A percentile compares a stretch with the other conserved stretches of the same genome.
These are phyloP conservation scores for Patagioenas fasciata DNA, from an alignment of 2,113 vertebrate genomes.

Conservation along the genomic window DNA sequence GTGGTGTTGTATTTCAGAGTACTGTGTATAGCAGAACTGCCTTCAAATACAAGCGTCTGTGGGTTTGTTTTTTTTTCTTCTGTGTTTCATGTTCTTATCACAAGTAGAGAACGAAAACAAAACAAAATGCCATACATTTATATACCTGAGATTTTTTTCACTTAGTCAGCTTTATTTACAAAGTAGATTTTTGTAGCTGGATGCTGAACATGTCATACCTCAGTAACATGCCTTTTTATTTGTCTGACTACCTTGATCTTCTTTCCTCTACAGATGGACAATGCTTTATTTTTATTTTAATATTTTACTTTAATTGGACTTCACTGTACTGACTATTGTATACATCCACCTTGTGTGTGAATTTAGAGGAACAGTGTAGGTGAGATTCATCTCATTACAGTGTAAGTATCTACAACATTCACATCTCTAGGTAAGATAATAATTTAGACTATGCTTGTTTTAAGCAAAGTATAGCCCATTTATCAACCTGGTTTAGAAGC, in stretches of 20 bases:
- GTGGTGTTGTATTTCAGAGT: not conserved
- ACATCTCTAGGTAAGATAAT: not conserved
- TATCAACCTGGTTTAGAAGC: not conserved
- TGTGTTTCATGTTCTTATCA: not conserved
- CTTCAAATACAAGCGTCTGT: not conserved
- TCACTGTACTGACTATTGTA: not conserved
- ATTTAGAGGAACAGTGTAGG: not conserved
- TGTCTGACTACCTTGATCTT: not conserved
- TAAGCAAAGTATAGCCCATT: not conserved
- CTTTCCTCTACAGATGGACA: not conserved
- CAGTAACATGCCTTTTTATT: not conserved
- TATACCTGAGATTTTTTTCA: not conserved
- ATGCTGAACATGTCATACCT: not conserved
- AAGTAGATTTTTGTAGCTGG: not conserved
- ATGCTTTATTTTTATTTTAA: not conserved
- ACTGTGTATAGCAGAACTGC: not conserved
- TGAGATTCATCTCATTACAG: not conserved
- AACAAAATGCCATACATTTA: not conserved
- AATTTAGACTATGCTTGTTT: not conserved
- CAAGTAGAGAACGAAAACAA: not conserved
- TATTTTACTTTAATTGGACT: not conserved
- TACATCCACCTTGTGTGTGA: not conserved
- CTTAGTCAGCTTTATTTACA: not conserved
- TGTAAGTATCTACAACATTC: not conserved
- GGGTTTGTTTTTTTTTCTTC: not conserved